Percentiles rank a stretch among this genome's conserved stretches.
phyloP scores from a whole-genome alignment of 2,797 vertebrate species.

The Nothura maculosa region DNA sequence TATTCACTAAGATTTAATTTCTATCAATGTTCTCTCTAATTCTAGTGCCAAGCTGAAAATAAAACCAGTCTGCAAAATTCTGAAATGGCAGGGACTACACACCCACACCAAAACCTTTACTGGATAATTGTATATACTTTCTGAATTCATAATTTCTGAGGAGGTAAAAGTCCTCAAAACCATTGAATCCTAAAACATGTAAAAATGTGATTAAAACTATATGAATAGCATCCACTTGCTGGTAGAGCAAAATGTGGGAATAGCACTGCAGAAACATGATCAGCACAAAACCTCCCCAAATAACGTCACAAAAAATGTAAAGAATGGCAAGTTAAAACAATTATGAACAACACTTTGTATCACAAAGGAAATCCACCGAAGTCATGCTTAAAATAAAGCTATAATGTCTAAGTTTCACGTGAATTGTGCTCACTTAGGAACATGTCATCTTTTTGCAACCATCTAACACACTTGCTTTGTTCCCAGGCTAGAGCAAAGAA shows the following conservation, averaged over 20 bases:
- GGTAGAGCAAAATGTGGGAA: not conserved
- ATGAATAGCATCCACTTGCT: constrained; percentile 31
- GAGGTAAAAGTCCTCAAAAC: constrained; percentile 42
- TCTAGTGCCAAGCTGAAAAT: constrained; percentile 58
- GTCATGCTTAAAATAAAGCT: not conserved
- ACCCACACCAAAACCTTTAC: constrained; percentile 40
- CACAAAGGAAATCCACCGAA: constrained; percentile 52
- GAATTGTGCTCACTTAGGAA: not conserved
- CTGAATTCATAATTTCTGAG: constrained; percentile 43
- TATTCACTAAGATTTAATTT: constrained; percentile 50
- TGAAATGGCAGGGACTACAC: constrained; percentile 59
- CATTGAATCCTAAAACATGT: constrained; percentile 10
- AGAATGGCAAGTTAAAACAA: constrained; percentile 25
- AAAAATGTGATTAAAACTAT: constrained; percentile 37
- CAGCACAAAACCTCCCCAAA: not conserved
- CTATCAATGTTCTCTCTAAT: constrained; percentile 60
- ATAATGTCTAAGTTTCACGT: not conserved
- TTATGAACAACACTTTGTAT: constrained; percentile 36
- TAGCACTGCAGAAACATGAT: not conserved
- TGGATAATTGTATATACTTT: constrained; percentile 61
- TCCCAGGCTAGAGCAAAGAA: not conserved
- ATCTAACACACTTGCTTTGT: not conserved
- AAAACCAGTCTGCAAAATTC: constrained; percentile 58
- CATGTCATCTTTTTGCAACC: not conserved
- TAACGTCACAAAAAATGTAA: not conserved